Conservation (phyloP, 2,797 vertebrate species). For the Erithacus rubecula region DNA sequence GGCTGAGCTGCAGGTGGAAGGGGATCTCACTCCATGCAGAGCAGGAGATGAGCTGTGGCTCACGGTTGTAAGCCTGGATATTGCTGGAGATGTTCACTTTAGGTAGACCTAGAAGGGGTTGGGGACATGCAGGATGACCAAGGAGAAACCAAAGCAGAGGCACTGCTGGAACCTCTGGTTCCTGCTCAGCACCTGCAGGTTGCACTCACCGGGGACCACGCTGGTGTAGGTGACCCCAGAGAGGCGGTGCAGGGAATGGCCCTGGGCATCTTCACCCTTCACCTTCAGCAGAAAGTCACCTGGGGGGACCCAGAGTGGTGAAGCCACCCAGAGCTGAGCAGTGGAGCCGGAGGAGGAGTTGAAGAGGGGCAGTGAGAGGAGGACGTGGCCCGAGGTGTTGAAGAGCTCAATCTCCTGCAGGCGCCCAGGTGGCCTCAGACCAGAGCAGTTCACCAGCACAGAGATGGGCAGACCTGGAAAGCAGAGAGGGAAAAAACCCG, state of each 20-base stretch:
- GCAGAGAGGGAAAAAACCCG: neutral
- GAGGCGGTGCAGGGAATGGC: constrained; percentile 87
- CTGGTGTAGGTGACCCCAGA: constrained; percentile 91
- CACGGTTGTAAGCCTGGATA: constrained; percentile 81
- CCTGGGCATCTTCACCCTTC: constrained; percentile 84
- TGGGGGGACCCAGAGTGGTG: constrained; percentile 80
- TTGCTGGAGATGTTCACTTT: constrained; percentile 83
- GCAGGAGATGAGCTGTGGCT: constrained; percentile 83
- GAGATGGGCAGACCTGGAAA: constrained; percentile 86
- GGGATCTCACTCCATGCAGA: constrained; percentile 85
- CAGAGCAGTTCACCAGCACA: constrained; percentile 86
- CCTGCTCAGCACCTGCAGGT: neutral
- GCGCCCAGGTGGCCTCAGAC: constrained; percentile 81
- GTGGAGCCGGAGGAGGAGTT: constrained; percentile 71
- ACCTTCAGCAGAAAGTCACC: constrained; percentile 91
- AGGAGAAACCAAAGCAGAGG: neutral
- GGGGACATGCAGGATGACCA: too few relatives aligned
- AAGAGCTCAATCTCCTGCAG: constrained; percentile 85
- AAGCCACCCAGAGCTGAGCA: constrained; percentile 83
- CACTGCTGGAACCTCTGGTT: neutral
- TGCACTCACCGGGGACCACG: constrained; percentile 81
- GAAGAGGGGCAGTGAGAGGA: constrained; percentile 80
- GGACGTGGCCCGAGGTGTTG: constrained; percentile 81
- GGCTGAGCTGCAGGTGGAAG: constrained; percentile 84
- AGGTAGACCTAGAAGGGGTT: constrained; percentile 74